These are phyloP conservation scores for Poecile montanus DNA, from an alignment of 2,797 vertebrate species.

Conservation along the genomic window DNA sequence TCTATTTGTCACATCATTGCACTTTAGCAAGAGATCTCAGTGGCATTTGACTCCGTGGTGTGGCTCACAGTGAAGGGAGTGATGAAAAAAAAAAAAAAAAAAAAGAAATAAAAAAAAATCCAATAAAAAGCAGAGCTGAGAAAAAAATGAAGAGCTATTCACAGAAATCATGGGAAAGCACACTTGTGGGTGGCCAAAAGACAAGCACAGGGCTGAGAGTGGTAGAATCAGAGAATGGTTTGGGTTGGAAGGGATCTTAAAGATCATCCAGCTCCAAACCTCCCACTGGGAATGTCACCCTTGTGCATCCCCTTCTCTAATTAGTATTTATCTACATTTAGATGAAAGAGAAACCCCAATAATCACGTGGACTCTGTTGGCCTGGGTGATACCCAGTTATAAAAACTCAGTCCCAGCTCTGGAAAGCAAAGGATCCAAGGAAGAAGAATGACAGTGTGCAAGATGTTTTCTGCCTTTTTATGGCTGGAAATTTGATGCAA, in stretches of 20 bases:
- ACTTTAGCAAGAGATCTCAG: not conserved
- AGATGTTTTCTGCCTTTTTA: not conserved
- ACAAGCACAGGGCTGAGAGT: not conserved
- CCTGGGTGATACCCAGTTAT: not conserved
- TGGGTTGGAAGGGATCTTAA: not conserved
- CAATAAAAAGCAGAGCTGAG: not conserved
- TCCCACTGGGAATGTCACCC: not conserved
- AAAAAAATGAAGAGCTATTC: not conserved
- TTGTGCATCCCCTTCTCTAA: not conserved
- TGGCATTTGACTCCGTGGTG: not conserved
- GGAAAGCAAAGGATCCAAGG: not conserved
- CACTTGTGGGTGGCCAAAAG: not conserved
- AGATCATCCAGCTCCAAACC: not conserved
- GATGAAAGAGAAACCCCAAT: not conserved
- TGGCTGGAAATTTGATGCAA: not conserved
- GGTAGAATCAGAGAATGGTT: not conserved
- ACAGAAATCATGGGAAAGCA: not conserved
- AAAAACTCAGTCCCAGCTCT: not conserved
- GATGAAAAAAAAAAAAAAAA: not conserved
- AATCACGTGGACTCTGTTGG: fast-evolving
- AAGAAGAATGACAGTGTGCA: not conserved
- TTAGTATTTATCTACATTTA: not conserved
- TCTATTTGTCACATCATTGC: not conserved
- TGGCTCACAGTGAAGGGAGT: not conserved
- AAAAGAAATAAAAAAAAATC: no score